Conservation (phyloP, 2,113 vertebrate species). For the Morphnarchus princeps region DNA sequence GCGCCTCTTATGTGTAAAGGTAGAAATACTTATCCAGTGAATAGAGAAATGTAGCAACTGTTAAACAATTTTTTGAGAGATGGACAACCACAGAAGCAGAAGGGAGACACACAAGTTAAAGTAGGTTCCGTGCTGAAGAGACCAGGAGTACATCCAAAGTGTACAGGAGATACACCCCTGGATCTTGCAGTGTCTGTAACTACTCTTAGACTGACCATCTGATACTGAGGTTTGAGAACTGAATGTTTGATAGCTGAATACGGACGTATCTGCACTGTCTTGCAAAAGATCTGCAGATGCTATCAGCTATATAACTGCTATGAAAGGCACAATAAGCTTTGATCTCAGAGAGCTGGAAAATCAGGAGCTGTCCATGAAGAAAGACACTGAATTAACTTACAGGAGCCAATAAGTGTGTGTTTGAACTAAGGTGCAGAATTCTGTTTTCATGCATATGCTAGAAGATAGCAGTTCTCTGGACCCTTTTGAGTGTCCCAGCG, state of each 20-base stretch:
- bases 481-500: accelerated
- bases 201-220: not conserved
- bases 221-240: not conserved
- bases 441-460: not conserved
- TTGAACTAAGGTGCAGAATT: not conserved
- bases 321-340: not conserved
- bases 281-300: not conserved
- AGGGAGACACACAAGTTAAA: not conserved
- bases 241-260: not conserved
- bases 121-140: not conserved
- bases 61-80: not conserved
- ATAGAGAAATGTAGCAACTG: not conserved
- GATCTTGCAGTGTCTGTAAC: not conserved
- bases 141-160: not conserved
- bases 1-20: not conserved
- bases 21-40: not conserved
- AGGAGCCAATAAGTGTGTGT: not conserved
- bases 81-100: not conserved
- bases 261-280: not conserved
- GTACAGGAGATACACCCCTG: not conserved
- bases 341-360: not conserved
- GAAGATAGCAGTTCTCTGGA: not conserved
- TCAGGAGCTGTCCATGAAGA: not conserved
- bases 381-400: not conserved
- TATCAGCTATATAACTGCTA: not conserved